Percentiles rank a stretch among this genome's conserved stretches.
Conservation (phyloP, 2,113 vertebrate species). For the Nycticebus coucang region DNA sequence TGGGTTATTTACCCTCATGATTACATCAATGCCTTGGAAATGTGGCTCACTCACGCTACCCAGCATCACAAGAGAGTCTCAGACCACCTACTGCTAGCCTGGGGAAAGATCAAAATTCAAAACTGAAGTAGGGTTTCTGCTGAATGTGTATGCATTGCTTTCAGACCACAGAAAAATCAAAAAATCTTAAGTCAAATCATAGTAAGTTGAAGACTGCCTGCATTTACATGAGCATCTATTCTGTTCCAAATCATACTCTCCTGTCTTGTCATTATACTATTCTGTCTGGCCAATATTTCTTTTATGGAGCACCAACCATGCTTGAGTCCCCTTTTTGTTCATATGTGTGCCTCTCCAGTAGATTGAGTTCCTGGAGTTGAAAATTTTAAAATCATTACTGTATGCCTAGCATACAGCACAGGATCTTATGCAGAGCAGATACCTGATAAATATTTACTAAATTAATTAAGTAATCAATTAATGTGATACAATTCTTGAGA, state of each 20-base stretch:
- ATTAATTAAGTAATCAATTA: not conserved
- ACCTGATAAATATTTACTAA: not conserved
- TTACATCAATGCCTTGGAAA: not conserved
- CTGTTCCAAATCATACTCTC: not conserved
- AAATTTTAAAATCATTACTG: not conserved
- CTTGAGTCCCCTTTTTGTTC: not conserved
- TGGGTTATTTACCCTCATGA: not conserved
- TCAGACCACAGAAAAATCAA: not conserved
- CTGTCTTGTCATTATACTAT: not conserved
- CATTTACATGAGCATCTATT: not conserved
- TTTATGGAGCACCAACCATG: not conserved
- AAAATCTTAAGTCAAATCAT: not conserved
- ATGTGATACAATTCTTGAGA: constrained; percentile 7
- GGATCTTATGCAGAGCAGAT: not conserved
- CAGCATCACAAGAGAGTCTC: not conserved
- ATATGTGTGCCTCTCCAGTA: not conserved
- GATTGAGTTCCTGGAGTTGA: not conserved
- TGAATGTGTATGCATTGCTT: not conserved
- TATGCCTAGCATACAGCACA: not conserved
- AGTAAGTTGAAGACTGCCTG: not conserved
- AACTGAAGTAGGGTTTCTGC: not conserved
- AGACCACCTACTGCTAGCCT: not conserved
- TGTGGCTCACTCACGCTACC: not conserved
- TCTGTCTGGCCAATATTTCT: too few species aligned
- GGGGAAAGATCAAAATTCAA: not conserved